Evolutionary conservation across 2,888 invertebrate genomes (phyloP).

Genomic region (Aproaerema taeniolella): DNA sequence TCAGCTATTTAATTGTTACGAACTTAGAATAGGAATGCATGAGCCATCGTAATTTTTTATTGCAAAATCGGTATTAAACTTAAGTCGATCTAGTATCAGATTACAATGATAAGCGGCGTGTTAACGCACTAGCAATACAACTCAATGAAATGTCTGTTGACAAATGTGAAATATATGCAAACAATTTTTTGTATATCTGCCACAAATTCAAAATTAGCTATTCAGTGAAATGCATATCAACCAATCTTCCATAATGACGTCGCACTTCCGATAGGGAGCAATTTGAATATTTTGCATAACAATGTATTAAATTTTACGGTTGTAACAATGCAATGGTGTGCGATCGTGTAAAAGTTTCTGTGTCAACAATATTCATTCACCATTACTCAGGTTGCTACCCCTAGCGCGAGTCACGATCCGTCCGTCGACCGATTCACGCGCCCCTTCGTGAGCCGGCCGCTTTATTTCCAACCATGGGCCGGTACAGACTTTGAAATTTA

Average conservation of each 20-base stretch:
- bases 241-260: constrained; percentile 37
- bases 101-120: constrained; percentile 6
- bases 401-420: constrained; percentile 26
- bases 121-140: neutral
- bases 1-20: too few relatives aligned
- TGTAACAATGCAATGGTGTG: constrained; percentile 32
- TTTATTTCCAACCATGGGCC: neutral
- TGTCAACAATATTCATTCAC: constrained; percentile 40
- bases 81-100: constrained; percentile 6
- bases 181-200: constrained; percentile 11
- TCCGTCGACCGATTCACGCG: constrained; percentile 20
- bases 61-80: constrained; percentile 8
- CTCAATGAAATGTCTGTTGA: constrained; percentile 3
- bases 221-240: constrained; percentile 1
- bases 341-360: constrained; percentile 36
- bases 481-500: neutral
- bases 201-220: constrained; percentile 10
- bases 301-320: constrained; percentile 31
- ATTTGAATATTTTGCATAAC: constrained; percentile 28
- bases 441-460: neutral
- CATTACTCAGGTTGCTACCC: constrained; percentile 32
- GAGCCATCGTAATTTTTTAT: constrained; percentile 8
- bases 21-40: constrained; percentile 5
- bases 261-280: constrained; percentile 30
- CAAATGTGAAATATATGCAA: constrained; percentile 14